Base-by-base conservation (phyloP, 2,888 invertebrate species). In the Oithona nana region DNA sequence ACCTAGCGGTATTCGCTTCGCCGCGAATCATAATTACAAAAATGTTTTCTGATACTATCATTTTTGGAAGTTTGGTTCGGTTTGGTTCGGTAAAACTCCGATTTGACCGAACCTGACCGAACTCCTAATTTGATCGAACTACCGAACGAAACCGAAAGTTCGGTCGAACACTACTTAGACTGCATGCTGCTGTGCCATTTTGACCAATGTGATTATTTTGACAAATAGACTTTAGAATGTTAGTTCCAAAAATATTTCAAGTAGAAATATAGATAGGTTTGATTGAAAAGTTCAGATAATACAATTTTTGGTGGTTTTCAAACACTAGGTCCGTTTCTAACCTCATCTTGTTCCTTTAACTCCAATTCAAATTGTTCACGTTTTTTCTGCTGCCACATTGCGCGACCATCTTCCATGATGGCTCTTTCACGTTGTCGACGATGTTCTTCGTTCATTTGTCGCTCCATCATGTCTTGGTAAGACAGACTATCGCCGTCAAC, bases 341-440 rank as follows among this genome's bases (percentile, higher is more conserved):
- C 29, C 55, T 62, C 56, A 22, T 62, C 56, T 39, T 48, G 52
- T 16, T 62, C 62, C 28, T 30, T 62, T 2, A 56, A 39, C 22
- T 56, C 55, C 31, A 62, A 8, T 22, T 62, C 62, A 16, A 54
- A 22, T 20, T 62, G 49, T 22, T 62, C 62, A 20, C 31, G 28
- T 48, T 62, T 62, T 28, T 61, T 62, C 28, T 24, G 26, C 13
- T 39, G 28, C 62, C 62, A 62, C 13, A 62, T 55, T 4, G 62
- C 55, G 31, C 31, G 56, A 20, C 62, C 62, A 3, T 62, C 62
- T 3, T 62, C 62, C 62, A 62, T 62, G 56, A 62, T 62, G 31
- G 49, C 26, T 22, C 62, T 54, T 48, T 62, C 62, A 26, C 62
- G 56, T 28, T 52, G 48, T 11, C 62, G 26, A 6, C 62, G 52